Conservation (phyloP, 2,797 vertebrate genomes). For the Oreonectes daqikongensis region DNA sequence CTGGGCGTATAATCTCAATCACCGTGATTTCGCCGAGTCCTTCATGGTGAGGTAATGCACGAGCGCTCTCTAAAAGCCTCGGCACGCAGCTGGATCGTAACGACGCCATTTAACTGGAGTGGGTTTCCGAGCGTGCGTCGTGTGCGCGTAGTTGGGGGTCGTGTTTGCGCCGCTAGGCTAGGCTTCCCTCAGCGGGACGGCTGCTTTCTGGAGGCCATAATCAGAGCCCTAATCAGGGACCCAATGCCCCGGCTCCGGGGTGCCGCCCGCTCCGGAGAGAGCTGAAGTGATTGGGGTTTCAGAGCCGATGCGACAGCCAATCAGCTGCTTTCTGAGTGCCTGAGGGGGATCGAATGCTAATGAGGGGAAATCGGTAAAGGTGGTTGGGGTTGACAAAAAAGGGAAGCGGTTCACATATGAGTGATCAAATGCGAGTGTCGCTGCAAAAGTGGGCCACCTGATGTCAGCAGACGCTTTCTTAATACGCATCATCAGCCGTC, state of each 20-base stretch:
- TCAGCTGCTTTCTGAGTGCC: conserved; percentile 38
- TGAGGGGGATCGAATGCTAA: background rate
- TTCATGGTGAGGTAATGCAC: background rate
- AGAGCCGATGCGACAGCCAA: conserved; percentile 34
- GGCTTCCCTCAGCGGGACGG: conserved; percentile 39
- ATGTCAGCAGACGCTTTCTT: background rate
- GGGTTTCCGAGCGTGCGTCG: conserved; percentile 11
- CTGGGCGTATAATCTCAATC: conserved; percentile 40
- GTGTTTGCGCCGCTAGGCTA: conserved; percentile 15
- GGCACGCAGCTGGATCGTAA: conserved; percentile 38
- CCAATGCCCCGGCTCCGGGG: conserved; percentile 34
- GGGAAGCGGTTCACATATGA: background rate
- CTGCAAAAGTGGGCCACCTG: conserved; percentile 9
- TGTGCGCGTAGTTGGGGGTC: background rate
- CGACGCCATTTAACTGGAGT: conserved; percentile 38
- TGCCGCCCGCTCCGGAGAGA: conserved; percentile 22
- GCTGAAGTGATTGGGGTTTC: conserved; percentile 52
- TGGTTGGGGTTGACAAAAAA: background rate
- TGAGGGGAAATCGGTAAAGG: background rate
- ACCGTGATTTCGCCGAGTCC: conserved; percentile 13
- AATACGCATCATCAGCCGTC: background rate
- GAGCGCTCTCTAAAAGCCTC: conserved; percentile 11
- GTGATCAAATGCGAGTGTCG: conserved; percentile 6
- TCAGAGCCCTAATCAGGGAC: conserved; percentile 48
- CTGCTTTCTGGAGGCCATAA: conserved; percentile 40